Conservation (phyloP, 2,888 invertebrate species). For the Brassicogethes aeneus region DNA sequence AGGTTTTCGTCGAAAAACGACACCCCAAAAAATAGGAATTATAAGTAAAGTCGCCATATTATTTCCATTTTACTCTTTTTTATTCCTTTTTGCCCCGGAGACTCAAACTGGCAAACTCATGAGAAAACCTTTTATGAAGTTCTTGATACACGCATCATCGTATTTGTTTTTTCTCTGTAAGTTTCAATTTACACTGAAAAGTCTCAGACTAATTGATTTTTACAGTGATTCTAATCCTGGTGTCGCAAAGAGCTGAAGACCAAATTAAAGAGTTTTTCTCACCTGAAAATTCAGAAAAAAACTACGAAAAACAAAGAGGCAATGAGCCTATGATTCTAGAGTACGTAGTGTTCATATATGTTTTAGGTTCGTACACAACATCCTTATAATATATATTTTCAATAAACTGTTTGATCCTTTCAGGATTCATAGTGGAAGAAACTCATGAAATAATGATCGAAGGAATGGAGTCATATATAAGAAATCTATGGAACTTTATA, state of each 20-base stretch:
- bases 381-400: not conserved
- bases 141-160: constrained; percentile 88
- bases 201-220: constrained; percentile 7
- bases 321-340: constrained; percentile 79
- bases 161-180: constrained; percentile 89
- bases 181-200: constrained; percentile 36
- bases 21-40: constrained; percentile 59
- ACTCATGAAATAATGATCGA: constrained; percentile 82
- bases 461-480: constrained; percentile 77
- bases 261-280: constrained; percentile 65
- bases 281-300: constrained; percentile 52
- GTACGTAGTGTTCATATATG: constrained; percentile 72
- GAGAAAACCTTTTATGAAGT: constrained; percentile 94
- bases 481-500: constrained; percentile 95
- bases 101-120: constrained; percentile 72
- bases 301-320: constrained; percentile 64
- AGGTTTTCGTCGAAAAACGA: constrained; percentile 78
- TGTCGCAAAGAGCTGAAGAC: constrained; percentile 82
- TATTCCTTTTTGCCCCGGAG: constrained; percentile 80
- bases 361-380: constrained; percentile 51
- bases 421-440: constrained; percentile 88
- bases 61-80: constrained; percentile 78
- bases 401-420: constrained; percentile 8
- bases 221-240: constrained; percentile 82
- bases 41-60: constrained; percentile 67